A percentile compares a stretch with the other conserved stretches of the same genome.
These are phyloP conservation scores for Megaptera novaeangliae DNA, from an alignment of 2,113 vertebrate species.

Conservation along the genomic window DNA sequence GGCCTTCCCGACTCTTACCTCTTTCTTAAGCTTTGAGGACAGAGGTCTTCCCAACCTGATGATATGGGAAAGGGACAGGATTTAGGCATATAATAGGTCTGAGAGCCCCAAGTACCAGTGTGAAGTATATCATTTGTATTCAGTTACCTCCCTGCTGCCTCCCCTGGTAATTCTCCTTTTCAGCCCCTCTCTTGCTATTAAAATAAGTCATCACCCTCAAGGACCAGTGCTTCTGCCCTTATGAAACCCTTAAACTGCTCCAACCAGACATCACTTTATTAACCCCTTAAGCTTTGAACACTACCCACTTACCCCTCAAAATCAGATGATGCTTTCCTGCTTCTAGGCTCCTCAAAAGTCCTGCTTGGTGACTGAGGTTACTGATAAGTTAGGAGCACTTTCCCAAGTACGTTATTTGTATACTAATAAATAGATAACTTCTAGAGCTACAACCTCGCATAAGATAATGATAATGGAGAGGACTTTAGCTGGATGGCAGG, in stretches of 20 bases:
- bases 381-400: conserved; percentile 10
- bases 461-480: background rate
- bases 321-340: background rate
- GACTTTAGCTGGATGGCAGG: background rate
- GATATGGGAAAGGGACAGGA: background rate
- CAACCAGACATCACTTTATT: background rate
- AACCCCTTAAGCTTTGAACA: background rate
- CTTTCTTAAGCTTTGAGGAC: background rate
- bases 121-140: background rate
- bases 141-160: background rate
- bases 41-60: background rate
- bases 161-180: background rate
- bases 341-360: background rate
- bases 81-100: background rate
- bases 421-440: background rate
- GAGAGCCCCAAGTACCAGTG: background rate
- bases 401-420: background rate
- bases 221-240: background rate
- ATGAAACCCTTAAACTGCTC: background rate
- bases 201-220: background rate
- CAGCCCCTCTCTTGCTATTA: background rate
- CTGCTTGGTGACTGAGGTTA: background rate
- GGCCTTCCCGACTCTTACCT: background rate
- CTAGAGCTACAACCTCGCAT: background rate
- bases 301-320: background rate